Evolutionary conservation across 2,797 vertebrate genomes (phyloP), one percentile per base, ranked within the genome.

Genomic region (Danio tinwini): DNA sequence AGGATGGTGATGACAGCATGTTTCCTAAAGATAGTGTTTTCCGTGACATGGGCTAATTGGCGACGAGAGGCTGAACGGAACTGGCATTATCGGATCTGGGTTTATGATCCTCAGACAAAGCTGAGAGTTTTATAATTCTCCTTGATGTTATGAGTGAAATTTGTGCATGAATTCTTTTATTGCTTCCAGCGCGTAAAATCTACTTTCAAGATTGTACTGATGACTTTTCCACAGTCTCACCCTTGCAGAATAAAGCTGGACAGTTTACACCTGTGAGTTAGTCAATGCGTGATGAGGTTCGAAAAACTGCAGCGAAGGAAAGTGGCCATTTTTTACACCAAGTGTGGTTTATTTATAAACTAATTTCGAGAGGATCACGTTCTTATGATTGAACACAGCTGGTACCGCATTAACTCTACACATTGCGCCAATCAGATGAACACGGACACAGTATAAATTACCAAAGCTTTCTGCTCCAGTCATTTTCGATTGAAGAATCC

Each of bases 21-120:
- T 86, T 89, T 89, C 82, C 81, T 82, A 81, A 82, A 83, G 77
- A 73, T 76, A 61, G 52, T 75, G 69, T 83, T 85, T 87, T 87
- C 80, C 73, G 53, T 79, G 82, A 84, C 83, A 77, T 49, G 19
- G 76, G 74, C 40, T 86, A 88, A 90, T 88, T 82, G 85, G 62
- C n/a, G 80, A 75, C 73, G 80, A 88, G 77, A 75, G 76, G 21
- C 47, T 67, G 21, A 78, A 76, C 13, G 56, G 29, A 72, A 21
- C 58, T 78, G 70, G 65, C 76, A 80, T n/a, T 65, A 49, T 19
- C 29, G 0, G 0, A 53, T 81, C 61, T 52, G 16, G 77, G 80
- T 86, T 82, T 67, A 82, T 79, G 47, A 74, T 47, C 45, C 50
- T 49, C 39, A 19, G 76, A 58, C 82, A 52, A 69, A 45, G 80